A percentile compares a stretch with the other conserved stretches of the same genome.
Evolutionary conservation across 2,113 vertebrate species (phyloP).

Genomic region (Labrus mixtus): DNA sequence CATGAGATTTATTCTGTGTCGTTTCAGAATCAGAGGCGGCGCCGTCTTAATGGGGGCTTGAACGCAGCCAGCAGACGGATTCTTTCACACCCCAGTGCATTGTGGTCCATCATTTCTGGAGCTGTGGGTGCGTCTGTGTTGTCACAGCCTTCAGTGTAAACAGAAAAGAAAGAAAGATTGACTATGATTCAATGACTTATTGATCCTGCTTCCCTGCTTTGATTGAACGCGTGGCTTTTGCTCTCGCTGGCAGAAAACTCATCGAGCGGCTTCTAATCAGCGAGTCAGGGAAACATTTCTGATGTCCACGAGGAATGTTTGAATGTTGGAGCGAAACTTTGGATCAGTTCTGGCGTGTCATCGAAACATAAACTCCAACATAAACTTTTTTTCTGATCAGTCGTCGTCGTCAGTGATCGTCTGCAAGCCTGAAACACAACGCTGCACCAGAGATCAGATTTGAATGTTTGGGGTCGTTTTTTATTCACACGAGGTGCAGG

Average conservation of each 20-base stretch:
- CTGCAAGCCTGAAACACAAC: too few species aligned
- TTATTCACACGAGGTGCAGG: too few species aligned
- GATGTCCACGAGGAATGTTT: slow-evolving; percentile 9
- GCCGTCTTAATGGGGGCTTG: slow-evolving; percentile 30
- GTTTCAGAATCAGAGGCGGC: slow-evolving; percentile 4
- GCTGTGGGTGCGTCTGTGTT: slow-evolving; percentile 19
- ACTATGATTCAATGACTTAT: slow-evolving; percentile 50
- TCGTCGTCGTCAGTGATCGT: too few species aligned
- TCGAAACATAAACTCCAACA: neutral
- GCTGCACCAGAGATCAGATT: too few species aligned
- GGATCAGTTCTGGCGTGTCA: neutral
- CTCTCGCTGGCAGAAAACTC: slow-evolving; percentile 16
- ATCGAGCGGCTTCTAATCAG: slow-evolving; percentile 18
- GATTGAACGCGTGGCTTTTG: slow-evolving; percentile 26
- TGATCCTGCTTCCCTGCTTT: slow-evolving; percentile 27
- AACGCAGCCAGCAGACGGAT: slow-evolving; percentile 41
- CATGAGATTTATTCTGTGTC: slow-evolving; percentile 29
- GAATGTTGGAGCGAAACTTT: neutral
- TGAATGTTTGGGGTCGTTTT: too few species aligned
- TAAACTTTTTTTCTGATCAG: too few species aligned
- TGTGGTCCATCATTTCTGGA: slow-evolving; percentile 48
- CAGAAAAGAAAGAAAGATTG: slow-evolving; percentile 28
- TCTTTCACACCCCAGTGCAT: slow-evolving; percentile 45
- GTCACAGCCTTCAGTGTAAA: slow-evolving; percentile 14
- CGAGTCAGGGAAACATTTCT: neutral